Evolutionary conservation across 30 jellyfish, hydroid and myxozoan species (phyloP).

Genomic region (Turritopsis rubra): DNA sequence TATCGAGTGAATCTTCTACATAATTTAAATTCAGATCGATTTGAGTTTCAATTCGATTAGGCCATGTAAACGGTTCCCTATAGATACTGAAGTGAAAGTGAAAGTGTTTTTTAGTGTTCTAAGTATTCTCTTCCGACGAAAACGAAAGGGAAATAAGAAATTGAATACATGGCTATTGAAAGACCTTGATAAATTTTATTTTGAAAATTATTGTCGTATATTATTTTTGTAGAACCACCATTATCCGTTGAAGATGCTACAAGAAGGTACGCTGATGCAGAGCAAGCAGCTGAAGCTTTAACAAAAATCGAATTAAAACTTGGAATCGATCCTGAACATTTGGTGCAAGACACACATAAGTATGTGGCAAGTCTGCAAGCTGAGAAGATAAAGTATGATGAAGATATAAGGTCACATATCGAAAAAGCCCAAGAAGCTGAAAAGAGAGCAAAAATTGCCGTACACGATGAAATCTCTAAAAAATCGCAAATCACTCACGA

Average conservation of each 20-base stretch:
- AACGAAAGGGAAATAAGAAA: no score
- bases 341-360: conserved; percentile 70
- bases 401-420: conserved; percentile 60
- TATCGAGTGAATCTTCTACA: no score
- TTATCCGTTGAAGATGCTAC: conserved; percentile 49
- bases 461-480: conserved; percentile 39
- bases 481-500: conserved; percentile 19
- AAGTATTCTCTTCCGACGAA: no score
- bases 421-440: conserved; percentile 53
- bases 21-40: no score
- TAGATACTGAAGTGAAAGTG: no score
- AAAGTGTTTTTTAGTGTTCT: no score
- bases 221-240: conserved; percentile 47
- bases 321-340: conserved; percentile 77
- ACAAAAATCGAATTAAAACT: conserved; percentile 65
- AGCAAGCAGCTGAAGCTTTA: conserved; percentile 66
- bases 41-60: no score
- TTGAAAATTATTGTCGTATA: no score
- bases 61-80: no score
- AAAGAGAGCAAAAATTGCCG: conserved; percentile 42
- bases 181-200: no score
- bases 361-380: conserved; percentile 54
- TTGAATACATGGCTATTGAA: no score
- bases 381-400: conserved; percentile 51
- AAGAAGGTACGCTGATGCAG: conserved; percentile 51